Evolutionary conservation across 2,113 vertebrate genomes (phyloP).

Genomic region (Oreochromis niloticus): DNA sequence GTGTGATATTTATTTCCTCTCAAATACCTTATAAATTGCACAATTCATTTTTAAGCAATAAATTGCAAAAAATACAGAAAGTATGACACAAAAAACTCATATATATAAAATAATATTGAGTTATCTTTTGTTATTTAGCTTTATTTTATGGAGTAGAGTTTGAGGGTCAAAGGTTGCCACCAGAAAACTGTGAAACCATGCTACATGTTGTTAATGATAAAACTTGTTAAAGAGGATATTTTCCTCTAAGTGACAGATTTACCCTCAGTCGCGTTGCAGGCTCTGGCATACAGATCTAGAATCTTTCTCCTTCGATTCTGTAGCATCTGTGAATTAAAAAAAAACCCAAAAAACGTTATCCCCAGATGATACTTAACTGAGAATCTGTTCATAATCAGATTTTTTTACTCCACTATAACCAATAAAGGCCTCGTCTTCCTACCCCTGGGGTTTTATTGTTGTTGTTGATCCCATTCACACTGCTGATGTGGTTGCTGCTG

Average conservation of each 20-base stretch:
- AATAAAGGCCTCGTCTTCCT: slow-evolving; percentile 13
- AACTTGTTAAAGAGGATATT: not conserved
- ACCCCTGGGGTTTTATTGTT: slow-evolving; percentile 89
- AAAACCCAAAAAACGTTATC: not conserved
- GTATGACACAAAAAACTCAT: not conserved
- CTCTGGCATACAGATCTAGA: slow-evolving; percentile 86
- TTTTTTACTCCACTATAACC: not conserved
- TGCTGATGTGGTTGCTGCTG: slow-evolving; percentile 52
- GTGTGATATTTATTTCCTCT: not conserved
- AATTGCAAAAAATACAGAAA: not conserved
- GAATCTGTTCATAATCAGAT: slow-evolving; percentile 23
- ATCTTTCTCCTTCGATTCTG: slow-evolving; percentile 98
- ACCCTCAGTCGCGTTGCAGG: slow-evolving; percentile 92
- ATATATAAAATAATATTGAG: not conserved
- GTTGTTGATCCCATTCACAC: slow-evolving; percentile 62
- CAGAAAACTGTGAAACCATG: not conserved
- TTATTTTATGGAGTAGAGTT: not conserved
- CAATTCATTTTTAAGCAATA: not conserved
- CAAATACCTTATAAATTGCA: not conserved
- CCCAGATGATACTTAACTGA: slow-evolving; percentile 5
- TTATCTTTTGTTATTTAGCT: not conserved
- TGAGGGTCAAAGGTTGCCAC: not conserved
- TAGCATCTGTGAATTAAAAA: slow-evolving; percentile 74
- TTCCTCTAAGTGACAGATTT: not conserved
- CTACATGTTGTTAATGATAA: not conserved